Base-by-base conservation (phyloP, 2,888 invertebrate genomes). In the Drosophila algonquin region DNA sequence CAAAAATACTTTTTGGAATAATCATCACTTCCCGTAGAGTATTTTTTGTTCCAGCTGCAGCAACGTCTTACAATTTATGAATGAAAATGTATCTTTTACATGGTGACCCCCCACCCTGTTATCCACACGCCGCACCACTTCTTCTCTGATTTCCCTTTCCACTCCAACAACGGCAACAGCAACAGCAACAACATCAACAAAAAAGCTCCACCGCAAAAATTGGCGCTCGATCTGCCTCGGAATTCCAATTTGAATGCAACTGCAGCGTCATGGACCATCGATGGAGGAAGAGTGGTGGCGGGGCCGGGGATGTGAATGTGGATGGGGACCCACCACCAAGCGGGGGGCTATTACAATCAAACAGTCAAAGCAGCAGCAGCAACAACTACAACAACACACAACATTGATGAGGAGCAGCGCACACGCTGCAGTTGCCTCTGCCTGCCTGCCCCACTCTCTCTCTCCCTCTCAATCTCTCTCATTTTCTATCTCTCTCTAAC, bases 321-420 rank as follows among this genome's bases (percentile, higher is more conserved):
- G 70, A 77, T 63, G 65, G 60, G 69, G 87, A 89, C 87, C 87
- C 89, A 89, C 89, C 87, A 73, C 74, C 72, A 30, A 72, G 73
- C 83, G 76, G 72, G 79, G 71, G 72, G 80, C 87, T 88, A 89
- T 87, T 84, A 87, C 78, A 81, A 81, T 81, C 81, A 80, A 84
- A 77, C 75, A 54, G 58, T 50, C 51, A 62, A 57, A 69, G 59
- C 57, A 73, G 40, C 55, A 68, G 48, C 59, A 64, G 59, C 67
- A 59, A 45, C 70, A 59, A 45, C 75, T 61, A 55, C 61, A 47
- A 55, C 58, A 63, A 60, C 70, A 58, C 24, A 73, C 77, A 69
- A 65, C 62, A 65, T 76, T 79, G 77, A 75, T 73, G 82, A 79
- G 64, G 73, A 76, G 76, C 77, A 70, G 70, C 73, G 40, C 40